These are phyloP conservation scores for Rhinichthys klamathensis DNA, from an alignment of 2,113 vertebrate genomes.

Conservation along the genomic window DNA sequence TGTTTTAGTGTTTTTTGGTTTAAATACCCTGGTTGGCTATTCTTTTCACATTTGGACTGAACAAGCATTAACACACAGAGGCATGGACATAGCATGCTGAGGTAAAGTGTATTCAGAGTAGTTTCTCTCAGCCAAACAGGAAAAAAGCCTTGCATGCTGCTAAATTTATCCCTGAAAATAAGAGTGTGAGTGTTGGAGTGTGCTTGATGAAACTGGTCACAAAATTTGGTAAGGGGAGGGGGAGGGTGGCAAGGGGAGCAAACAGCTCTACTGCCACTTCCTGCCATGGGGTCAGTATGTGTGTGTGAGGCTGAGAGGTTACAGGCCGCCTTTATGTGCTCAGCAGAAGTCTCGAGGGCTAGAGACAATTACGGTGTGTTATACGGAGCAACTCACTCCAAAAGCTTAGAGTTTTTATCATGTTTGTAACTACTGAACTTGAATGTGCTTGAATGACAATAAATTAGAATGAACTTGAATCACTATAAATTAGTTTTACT, in stretches of 20 bases:
- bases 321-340: constrained; percentile 62
- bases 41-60: not conserved
- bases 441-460: not conserved
- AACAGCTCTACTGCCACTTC: constrained; percentile 55
- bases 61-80: constrained; percentile 27
- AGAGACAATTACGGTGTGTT: constrained; percentile 58
- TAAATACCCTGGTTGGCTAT: not conserved
- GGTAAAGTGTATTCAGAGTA: constrained; percentile 31
- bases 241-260: constrained; percentile 44
- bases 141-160: constrained; percentile 50
- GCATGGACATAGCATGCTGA: not conserved
- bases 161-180: constrained; percentile 61
- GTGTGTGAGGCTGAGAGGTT: constrained; percentile 44
- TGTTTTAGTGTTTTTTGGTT: no score
- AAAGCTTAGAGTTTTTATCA: constrained; percentile 9
- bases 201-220: constrained; percentile 55
- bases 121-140: constrained; percentile 51
- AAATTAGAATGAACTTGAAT: not conserved
- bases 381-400: constrained; percentile 39
- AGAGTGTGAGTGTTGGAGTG: constrained; percentile 52
- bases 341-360: constrained; percentile 50
- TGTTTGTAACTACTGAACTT: not conserved
- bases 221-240: constrained; percentile 47
- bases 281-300: constrained; percentile 51
- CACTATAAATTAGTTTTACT: not conserved